Evolutionary conservation across 2,888 invertebrate genomes (phyloP).

Genomic region (Suillia variegata): DNA sequence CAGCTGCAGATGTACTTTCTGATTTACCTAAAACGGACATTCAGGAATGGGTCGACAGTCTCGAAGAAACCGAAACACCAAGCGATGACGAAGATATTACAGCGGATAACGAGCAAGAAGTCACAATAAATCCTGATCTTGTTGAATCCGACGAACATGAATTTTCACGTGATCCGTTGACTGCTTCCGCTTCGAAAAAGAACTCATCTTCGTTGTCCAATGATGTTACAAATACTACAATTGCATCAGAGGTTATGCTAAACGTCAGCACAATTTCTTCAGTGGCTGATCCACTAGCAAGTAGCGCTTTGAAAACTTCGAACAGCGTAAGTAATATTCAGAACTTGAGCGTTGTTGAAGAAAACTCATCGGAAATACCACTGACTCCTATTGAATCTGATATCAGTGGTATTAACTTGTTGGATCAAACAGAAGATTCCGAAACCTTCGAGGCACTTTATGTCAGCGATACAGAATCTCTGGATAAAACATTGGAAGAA

Average conservation of each 20-base stretch:
- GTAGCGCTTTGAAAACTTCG: slow-evolving; percentile 31
- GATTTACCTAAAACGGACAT: slow-evolving; percentile 42
- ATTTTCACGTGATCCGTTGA: slow-evolving; percentile 41
- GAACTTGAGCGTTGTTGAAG: slow-evolving; percentile 10
- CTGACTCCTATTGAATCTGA: slow-evolving; percentile 32
- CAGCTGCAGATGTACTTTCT: slow-evolving; percentile 29
- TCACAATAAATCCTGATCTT: no score
- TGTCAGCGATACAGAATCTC: slow-evolving; percentile 38
- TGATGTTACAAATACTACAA: slow-evolving; percentile 9
- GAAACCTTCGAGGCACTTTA: slow-evolving; percentile 43
- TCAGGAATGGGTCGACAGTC: slow-evolving; percentile 42
- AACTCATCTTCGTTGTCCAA: background rate
- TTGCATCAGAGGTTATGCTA: slow-evolving; percentile 26
- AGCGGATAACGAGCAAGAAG: slow-evolving; percentile 30
- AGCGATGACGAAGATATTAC: slow-evolving; percentile 17
- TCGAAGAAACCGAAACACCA: slow-evolving; percentile 28
- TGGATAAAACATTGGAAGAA: slow-evolving; percentile 37
- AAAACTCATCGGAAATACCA: slow-evolving; percentile 3
- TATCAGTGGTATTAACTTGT: slow-evolving; percentile 50
- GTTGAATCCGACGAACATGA: slow-evolving; percentile 18
- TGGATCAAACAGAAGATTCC: slow-evolving; percentile 51
- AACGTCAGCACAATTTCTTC: slow-evolving; percentile 25
- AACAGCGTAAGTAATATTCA: background rate
- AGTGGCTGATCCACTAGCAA: slow-evolving; percentile 38
- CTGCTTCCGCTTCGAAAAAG: background rate